phyloP scores from a whole-genome alignment of 2,797 vertebrate genomes.

The Morelia viridis region DNA sequence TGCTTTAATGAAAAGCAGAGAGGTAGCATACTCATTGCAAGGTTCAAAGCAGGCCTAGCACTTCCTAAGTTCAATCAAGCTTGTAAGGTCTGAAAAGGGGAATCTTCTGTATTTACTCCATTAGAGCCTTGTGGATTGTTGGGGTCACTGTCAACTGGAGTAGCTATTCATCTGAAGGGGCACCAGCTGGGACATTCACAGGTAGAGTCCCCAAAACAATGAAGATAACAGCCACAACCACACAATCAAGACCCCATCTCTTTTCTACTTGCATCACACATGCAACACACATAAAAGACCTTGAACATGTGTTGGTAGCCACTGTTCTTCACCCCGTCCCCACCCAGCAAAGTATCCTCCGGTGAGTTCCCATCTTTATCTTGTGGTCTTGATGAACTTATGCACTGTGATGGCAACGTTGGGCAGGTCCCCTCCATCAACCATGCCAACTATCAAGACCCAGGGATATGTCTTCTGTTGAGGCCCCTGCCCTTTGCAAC shows the following conservation, averaged over 20 bases:
- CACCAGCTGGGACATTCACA: background rate
- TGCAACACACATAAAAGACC: background rate
- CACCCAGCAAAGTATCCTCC: background rate
- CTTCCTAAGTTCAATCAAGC: background rate
- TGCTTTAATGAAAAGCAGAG: background rate
- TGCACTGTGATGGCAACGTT: background rate
- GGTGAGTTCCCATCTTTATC: background rate
- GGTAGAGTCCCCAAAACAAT: background rate
- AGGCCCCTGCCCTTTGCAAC: background rate
- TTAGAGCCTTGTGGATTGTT: background rate
- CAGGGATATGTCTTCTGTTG: background rate
- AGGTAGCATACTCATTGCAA: too few relatives aligned
- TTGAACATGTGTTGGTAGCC: background rate
- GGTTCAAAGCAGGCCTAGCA: background rate
- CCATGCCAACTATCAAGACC: background rate
- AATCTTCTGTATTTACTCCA: background rate
- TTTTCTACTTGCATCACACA: background rate
- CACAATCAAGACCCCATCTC: background rate
- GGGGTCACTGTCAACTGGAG: background rate
- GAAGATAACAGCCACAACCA: background rate
- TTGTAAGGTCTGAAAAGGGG: background rate
- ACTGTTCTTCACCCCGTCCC: background rate
- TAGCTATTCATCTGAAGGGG: background rate
- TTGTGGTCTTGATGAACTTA: background rate
- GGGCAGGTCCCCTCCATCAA: background rate